Conservation (phyloP, 2,888 invertebrate species). For the Trachelus troglodyta region DNA sequence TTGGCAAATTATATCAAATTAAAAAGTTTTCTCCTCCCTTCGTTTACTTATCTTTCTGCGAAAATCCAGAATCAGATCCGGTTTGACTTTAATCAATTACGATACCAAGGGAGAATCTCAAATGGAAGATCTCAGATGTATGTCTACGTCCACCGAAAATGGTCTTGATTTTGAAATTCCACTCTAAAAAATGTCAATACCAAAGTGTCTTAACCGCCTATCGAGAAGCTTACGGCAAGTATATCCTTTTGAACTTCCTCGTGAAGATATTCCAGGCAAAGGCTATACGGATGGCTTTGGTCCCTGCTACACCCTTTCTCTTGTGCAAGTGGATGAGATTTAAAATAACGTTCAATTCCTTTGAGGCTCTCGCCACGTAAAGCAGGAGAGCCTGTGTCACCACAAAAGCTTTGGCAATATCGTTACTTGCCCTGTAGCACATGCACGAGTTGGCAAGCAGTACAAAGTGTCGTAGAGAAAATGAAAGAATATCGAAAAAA, state of each 20-base stretch:
- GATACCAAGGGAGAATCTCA: background rate
- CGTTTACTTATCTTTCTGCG: background rate
- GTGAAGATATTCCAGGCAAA: background rate
- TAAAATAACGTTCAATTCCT: constrained; percentile 20
- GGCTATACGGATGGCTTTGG: background rate
- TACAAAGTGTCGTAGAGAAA: background rate
- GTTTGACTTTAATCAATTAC: background rate
- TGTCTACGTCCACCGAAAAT: background rate
- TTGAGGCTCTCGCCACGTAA: background rate
- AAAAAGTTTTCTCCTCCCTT: background rate
- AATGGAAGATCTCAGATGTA: background rate
- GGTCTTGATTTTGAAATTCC: background rate
- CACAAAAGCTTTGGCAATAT: constrained; percentile 4
- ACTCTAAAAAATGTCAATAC: background rate
- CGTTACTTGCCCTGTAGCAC: background rate
- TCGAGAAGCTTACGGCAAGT: background rate
- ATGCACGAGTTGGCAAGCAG: background rate
- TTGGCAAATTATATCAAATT: background rate
- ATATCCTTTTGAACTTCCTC: background rate
- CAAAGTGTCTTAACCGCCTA: background rate
- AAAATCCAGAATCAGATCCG: background rate
- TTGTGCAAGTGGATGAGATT: constrained; percentile 23
- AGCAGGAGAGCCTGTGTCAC: background rate
- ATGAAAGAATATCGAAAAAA: background rate
- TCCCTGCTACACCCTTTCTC: background rate